Conservation (phyloP, 1,140 invertebrate genomes). For the Drosophila insularis region DNA sequence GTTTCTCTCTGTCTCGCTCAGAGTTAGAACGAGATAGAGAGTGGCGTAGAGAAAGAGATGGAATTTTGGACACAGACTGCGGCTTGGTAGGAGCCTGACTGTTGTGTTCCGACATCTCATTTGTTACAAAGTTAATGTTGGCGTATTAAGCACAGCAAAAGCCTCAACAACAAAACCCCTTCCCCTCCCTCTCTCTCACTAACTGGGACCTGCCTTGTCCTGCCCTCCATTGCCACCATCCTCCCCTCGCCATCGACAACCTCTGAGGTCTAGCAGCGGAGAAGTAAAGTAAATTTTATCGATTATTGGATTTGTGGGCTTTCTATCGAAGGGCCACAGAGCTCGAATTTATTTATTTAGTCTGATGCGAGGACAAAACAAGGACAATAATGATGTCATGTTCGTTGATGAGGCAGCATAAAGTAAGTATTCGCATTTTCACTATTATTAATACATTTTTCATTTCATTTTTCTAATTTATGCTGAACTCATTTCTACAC, state of each 20-base stretch:
- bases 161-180: conserved; percentile 71
- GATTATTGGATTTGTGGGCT: conserved; percentile 71
- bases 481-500: too few relatives aligned
- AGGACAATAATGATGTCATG: conserved; percentile 13
- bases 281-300: conserved; percentile 51
- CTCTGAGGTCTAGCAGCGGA: background rate
- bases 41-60: conserved; percentile 13
- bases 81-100: conserved; percentile 62
- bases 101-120: conserved; percentile 80
- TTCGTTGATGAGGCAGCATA: background rate
- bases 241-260: background rate
- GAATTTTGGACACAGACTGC: conserved; percentile 19
- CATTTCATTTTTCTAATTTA: background rate
- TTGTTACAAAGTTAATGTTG: conserved; percentile 81
- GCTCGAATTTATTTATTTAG: conserved; percentile 9
- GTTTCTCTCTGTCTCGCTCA: conserved; percentile 12
- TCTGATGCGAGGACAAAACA: background rate
- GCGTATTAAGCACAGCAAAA: conserved; percentile 80
- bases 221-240: background rate
- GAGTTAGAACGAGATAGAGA: conserved; percentile 6
- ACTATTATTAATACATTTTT: background rate
- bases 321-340: background rate
- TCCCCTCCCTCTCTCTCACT: background rate
- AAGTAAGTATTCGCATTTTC: background rate
- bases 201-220: background rate